Conservation (phyloP, 2,113 vertebrate genomes). For the Zosterops hypoxanthus region DNA sequence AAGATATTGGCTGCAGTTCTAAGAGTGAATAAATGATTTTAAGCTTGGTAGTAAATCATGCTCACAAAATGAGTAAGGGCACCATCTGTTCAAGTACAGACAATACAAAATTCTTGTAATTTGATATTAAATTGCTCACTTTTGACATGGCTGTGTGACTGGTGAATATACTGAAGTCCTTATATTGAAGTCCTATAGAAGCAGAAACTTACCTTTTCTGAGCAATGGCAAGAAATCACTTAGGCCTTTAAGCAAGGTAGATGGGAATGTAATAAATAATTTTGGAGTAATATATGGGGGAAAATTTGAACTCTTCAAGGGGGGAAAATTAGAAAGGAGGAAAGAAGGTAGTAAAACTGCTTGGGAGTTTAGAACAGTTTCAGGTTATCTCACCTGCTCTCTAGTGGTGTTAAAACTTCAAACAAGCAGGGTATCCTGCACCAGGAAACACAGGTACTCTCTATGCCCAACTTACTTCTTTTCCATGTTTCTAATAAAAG, state of each 20-base stretch:
- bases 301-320: neutral
- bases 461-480: neutral
- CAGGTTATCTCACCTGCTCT: neutral
- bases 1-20: neutral
- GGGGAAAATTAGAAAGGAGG: neutral
- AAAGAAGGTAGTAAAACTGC: neutral
- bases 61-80: slow-evolving; percentile 13
- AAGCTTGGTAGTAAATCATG: slow-evolving; percentile 1
- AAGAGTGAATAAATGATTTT: slow-evolving; percentile 5
- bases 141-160: neutral
- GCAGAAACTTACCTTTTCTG: neutral
- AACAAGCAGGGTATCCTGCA: neutral
- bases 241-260: neutral
- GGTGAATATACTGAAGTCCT: neutral
- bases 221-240: neutral
- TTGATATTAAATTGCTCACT: neutral
- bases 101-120: neutral
- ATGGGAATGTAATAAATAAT: neutral
- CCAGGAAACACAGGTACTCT: neutral
- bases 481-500: neutral
- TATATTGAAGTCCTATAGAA: neutral
- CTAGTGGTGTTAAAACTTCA: neutral
- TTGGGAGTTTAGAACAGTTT: neutral
- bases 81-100: slow-evolving; percentile 16
- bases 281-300: neutral